Base-by-base conservation (phyloP, 2,113 vertebrate species). In the Siniperca chuatsi region DNA sequence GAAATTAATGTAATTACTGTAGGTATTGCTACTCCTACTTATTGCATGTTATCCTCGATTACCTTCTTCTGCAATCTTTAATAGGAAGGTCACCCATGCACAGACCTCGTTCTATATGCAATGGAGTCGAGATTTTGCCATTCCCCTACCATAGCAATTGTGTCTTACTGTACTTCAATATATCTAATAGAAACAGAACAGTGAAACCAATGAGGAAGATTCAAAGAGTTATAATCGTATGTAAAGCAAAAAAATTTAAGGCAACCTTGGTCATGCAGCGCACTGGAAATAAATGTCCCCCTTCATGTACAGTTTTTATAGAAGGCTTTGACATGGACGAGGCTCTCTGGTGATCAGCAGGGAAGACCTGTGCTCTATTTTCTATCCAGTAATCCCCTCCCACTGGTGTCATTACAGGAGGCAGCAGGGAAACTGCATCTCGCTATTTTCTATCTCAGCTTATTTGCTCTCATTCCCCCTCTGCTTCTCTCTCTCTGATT, bases 331-430 rank as follows among this genome's bases (percentile, higher is more conserved):
- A 78, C 35, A 11, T 8, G n/a, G 42, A 72, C 15, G 8, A 48
- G 60, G n/a, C 48, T 73, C 68, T 75, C 42, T 67, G 68, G 21
- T 72, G 72, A 74, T 86, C 65, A 72, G 78, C 68, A 54, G 78
- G 61, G 58, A 42, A 55, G 76, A 70, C 44, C 76, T 83, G 72
- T 15, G 29, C 50, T 88, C 78, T 74, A 81, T 85, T 83, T 86
- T 80, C 80, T 72, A 60, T 78, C 55, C 46, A 48, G 52, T 91
- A 90, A 90, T 91, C 87, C 88, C 75, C 69, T 86, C 83, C 80
- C 82, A 87, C 79, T 42, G 80, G 79, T 75, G 37, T 78, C 74
- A 83, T 86, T 80, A 81, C 60, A 69, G 52, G 29, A 82, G 74
- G 73, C 79, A 55, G 60, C 46, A 57, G 50, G 85, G 62, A 84